These are phyloP conservation scores for Prunella fulvescens DNA, from an alignment of 2,113 vertebrate species.

Conservation along the genomic window DNA sequence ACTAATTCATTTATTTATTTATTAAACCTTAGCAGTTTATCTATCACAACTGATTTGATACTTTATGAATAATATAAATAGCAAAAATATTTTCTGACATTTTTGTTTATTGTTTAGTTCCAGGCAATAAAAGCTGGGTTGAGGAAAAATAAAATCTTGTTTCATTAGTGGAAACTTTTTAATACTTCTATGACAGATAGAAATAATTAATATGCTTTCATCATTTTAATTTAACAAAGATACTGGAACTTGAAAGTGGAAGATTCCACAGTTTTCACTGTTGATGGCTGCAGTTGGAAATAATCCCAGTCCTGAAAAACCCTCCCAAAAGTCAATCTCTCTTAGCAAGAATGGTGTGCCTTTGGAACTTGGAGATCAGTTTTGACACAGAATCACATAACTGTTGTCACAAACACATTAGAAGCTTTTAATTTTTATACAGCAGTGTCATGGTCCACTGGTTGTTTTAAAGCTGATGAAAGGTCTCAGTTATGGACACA, in stretches of 20 bases:
- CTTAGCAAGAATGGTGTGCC: neutral
- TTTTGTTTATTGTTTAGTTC: neutral
- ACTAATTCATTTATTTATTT: neutral
- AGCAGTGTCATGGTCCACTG: neutral
- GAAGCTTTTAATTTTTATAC: neutral
- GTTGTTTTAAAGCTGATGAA: neutral
- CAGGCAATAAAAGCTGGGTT: neutral
- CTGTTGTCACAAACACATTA: neutral
- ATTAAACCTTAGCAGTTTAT: neutral
- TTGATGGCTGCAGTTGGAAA: neutral
- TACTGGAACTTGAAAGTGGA: neutral
- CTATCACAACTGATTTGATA: neutral
- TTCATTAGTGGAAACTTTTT: neutral
- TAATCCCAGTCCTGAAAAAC: neutral
- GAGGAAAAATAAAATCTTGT: neutral
- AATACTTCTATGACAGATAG: neutral
- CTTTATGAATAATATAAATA: neutral
- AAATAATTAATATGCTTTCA: neutral
- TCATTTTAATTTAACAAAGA: neutral
- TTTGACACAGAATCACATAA: neutral
- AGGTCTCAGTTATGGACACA: neutral
- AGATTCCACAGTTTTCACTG: neutral
- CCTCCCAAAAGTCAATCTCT: neutral
- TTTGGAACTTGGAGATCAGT: neutral
- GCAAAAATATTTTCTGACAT: neutral